phyloP scores from a whole-genome alignment of 2,797 vertebrate species.

The Ataeniobius toweri region DNA sequence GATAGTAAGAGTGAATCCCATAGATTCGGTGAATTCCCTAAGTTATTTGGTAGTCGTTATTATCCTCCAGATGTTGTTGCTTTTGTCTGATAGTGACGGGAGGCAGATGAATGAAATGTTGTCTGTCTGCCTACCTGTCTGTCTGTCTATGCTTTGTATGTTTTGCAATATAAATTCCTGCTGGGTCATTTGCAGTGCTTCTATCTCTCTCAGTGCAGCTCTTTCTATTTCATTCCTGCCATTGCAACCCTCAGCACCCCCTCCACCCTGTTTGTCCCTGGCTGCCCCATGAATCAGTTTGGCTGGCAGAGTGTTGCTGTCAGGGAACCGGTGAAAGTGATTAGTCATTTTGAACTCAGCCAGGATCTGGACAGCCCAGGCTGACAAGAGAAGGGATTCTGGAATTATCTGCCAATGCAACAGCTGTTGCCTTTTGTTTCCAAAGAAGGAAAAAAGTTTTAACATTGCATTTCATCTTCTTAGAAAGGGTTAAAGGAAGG shows the following conservation, averaged over 20 bases:
- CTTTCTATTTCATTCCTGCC: slow-evolving; percentile 11
- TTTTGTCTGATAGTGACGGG: neutral
- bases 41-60: neutral
- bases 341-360: slow-evolving; percentile 60
- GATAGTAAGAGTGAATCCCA: neutral
- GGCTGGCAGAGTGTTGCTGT: slow-evolving; percentile 47
- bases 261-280: slow-evolving; percentile 4
- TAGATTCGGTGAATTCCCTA: neutral
- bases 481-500: neutral
- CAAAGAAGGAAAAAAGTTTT: neutral
- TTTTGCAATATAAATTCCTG: slow-evolving; percentile 21
- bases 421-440: slow-evolving; percentile 24
- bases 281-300: slow-evolving; percentile 57
- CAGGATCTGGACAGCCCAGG: slow-evolving; percentile 40
- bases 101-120: neutral
- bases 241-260: neutral
- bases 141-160: slow-evolving; percentile 3
- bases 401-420: slow-evolving; percentile 41
- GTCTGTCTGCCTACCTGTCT: neutral
- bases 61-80: neutral
- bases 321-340: slow-evolving; percentile 46
- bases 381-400: slow-evolving; percentile 37
- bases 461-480: neutral
- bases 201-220: slow-evolving; percentile 16
- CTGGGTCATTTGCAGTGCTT: slow-evolving; percentile 5